Percentiles rank a stretch among this genome's conserved stretches.
Evolutionary conservation across 2,888 invertebrate species (phyloP).

Genomic region (Coleophora deauratella): DNA sequence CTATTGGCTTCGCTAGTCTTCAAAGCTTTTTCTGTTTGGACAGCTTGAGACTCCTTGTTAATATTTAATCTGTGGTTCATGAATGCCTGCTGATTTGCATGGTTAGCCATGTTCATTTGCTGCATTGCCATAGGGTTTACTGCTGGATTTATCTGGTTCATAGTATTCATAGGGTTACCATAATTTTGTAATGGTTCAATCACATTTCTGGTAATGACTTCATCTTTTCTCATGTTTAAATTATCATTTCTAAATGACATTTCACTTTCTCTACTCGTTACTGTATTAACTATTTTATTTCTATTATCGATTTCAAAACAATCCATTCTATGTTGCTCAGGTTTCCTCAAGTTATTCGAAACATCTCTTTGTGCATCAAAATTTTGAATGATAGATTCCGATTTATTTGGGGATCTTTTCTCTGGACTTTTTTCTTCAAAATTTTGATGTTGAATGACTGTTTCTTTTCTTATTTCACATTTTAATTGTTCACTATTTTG

Average conservation of each 20-base stretch:
- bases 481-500: conserved; percentile 41
- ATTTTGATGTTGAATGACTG: conserved; percentile 61
- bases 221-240: conserved; percentile 48
- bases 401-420: conserved; percentile 58
- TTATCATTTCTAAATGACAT: conserved; percentile 50
- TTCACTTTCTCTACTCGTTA: conserved; percentile 48
- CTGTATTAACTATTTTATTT: conserved; percentile 38
- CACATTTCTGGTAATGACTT: conserved; percentile 53
- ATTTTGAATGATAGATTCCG: conserved; percentile 53
- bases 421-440: conserved; percentile 49
- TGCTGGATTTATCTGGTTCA: conserved; percentile 32
- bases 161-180: conserved; percentile 42
- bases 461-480: conserved; percentile 57
- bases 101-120: conserved; percentile 42
- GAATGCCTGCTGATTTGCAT: conserved; percentile 38
- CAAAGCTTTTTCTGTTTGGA: conserved; percentile 56
- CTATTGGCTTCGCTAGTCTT: conserved; percentile 49
- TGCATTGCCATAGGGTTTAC: conserved; percentile 62
- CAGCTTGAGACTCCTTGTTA: conserved; percentile 54
- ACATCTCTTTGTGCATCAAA: conserved; percentile 51
- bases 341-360: conserved; percentile 37
- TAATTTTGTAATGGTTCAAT: conserved; percentile 31
- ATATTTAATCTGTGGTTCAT: conserved; percentile 49
- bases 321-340: conserved; percentile 50
- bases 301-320: conserved; percentile 47